These are phyloP conservation scores for Cistogaster globosa DNA, from an alignment of 2,888 invertebrate genomes.

Conservation along the genomic window DNA sequence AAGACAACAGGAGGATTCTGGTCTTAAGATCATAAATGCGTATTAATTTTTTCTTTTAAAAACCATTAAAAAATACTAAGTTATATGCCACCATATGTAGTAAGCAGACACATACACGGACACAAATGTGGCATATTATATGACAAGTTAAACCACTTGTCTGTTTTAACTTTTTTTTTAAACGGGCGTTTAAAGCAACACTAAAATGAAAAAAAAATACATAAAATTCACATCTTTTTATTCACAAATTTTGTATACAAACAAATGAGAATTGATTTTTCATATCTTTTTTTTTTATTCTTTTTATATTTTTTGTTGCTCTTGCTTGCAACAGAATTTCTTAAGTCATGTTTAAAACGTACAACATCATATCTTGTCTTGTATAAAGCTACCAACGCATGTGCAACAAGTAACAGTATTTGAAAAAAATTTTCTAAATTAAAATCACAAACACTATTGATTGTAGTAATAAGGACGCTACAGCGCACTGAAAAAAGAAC, in stretches of 20 bases:
- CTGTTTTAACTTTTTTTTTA: constrained; percentile 31
- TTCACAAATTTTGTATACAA: constrained; percentile 18
- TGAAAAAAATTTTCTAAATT: neutral
- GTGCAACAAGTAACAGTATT: constrained; percentile 14
- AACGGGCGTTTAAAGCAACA: constrained; percentile 57
- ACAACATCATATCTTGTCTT: constrained; percentile 28
- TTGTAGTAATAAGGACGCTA: neutral
- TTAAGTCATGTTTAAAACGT: constrained; percentile 6
- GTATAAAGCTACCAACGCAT: constrained; percentile 42
- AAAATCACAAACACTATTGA: neutral
- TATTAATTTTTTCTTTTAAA: neutral
- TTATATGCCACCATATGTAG: constrained; percentile 44
- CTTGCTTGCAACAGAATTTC: constrained; percentile 15
- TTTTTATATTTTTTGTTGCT: neutral
- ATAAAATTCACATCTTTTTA: constrained; percentile 15
- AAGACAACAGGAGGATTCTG: constrained; percentile 47
- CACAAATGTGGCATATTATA: constrained; percentile 50
- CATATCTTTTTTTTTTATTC: constrained; percentile 15
- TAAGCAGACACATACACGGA: neutral
- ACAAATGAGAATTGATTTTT: constrained; percentile 46
- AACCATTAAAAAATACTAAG: constrained; percentile 48
- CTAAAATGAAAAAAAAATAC: constrained; percentile 6
- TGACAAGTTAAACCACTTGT: constrained; percentile 60
- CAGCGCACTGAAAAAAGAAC: neutral
- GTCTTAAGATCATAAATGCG: constrained; percentile 51